A percentile compares a stretch with the other conserved stretches of the same genome.
Evolutionary conservation across 2,888 invertebrate species (phyloP).

Genomic region (Gandaritis pyraliata): DNA sequence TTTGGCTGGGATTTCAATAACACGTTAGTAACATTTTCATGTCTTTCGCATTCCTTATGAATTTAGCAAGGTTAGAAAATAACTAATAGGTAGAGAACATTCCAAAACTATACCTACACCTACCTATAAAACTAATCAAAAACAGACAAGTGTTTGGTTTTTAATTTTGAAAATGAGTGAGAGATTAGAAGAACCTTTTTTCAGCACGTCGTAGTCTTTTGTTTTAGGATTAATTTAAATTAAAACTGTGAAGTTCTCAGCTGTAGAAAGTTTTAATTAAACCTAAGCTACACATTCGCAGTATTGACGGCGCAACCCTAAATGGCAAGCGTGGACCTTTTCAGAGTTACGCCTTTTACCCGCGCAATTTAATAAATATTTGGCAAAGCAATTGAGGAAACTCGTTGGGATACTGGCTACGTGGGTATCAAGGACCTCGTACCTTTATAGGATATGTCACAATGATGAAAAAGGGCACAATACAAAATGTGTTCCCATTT

Average conservation of each 20-base stretch:
- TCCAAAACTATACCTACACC: not conserved
- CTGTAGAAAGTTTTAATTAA: conserved; percentile 15
- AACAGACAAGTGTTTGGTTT: too few species aligned
- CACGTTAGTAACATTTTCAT: conserved; percentile 31
- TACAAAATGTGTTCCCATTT: not conserved
- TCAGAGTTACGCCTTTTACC: conserved; percentile 61
- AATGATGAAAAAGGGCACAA: not conserved
- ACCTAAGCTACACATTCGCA: conserved; percentile 30
- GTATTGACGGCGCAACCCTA: conserved; percentile 52
- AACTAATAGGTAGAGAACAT: not conserved
- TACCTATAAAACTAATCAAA: not conserved
- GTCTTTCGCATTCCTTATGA: conserved; percentile 9
- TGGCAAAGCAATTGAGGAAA: conserved; percentile 71
- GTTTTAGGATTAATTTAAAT: too few species aligned
- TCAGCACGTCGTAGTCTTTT: too few species aligned
- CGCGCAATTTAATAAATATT: conserved; percentile 80
- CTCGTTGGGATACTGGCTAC: conserved; percentile 49
- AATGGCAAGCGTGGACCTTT: conserved; percentile 59
- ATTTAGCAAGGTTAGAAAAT: not conserved
- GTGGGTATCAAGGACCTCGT: conserved; percentile 14
- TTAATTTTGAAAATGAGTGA: too few species aligned
- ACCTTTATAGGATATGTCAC: not conserved
- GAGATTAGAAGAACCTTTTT: too few species aligned
- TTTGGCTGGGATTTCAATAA: conserved; percentile 55
- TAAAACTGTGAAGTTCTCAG: too few species aligned